Conservation (phyloP, 2,797 vertebrate species). For the Microhierax caerulescens region DNA sequence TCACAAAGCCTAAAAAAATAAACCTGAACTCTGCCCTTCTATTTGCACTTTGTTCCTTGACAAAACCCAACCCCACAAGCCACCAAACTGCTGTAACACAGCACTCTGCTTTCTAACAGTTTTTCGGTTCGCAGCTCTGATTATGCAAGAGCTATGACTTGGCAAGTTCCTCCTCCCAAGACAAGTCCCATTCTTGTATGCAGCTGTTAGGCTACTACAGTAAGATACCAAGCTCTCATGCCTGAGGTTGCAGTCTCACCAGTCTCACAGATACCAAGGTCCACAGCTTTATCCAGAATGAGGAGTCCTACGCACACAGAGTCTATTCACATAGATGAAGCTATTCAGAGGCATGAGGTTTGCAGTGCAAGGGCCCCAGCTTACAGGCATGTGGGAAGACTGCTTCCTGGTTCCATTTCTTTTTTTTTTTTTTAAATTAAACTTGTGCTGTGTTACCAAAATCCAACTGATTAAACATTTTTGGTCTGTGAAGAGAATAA, state of each 20-base stretch:
- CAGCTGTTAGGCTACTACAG: neutral
- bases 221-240: neutral
- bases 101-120: neutral
- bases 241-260: neutral
- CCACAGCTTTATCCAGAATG: neutral
- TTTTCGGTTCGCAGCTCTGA: neutral
- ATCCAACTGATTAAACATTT: neutral
- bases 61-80: neutral
- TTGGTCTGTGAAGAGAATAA: neutral
- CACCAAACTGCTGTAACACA: neutral
- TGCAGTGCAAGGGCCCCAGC: neutral
- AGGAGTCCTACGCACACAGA: neutral
- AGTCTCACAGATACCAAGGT: neutral
- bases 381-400: accelerated
- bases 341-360: neutral
- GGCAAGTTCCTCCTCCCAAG: constrained; percentile 44
- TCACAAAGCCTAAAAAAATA: neutral
- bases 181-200: neutral
- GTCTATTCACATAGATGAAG: neutral
- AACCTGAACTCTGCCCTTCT: constrained; percentile 5
- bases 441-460: neutral
- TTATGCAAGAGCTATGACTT: constrained; percentile 68
- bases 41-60: constrained; percentile 8
- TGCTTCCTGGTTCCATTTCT: neutral
- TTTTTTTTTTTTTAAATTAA: neutral